Base-by-base conservation (phyloP, 2,797 vertebrate species). In the Etheostoma nigrum region DNA sequence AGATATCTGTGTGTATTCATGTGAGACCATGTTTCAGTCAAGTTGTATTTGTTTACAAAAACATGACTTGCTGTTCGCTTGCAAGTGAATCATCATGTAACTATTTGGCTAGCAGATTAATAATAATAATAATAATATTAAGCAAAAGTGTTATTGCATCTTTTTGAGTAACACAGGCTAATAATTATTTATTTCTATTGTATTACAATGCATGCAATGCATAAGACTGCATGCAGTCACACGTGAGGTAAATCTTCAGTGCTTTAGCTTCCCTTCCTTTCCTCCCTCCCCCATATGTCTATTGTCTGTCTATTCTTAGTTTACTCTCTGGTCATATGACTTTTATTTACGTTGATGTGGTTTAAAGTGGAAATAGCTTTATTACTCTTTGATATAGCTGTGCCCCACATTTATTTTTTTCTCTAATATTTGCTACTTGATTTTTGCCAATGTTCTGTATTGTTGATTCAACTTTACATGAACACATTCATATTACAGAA, bases 1-100 rank as follows among this genome's bases (percentile, higher is more conserved):
- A 44, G 44, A 64, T 83, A 65, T 68, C 52, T 75, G 47, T 68
- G 57, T 75, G 45, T 76, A 60, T 85, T 70, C 45, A 76, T 45
- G 54, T 54, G 63, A 54, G 63, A 51, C 74, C 27, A 2, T 45
- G 58, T 79, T 81, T 79, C 60, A 57, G 55, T 21, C 30, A 74
- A 73, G 72, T 76, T 7, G 18, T 67, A 27, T 85, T 86, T 89
- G 69, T 84, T 87, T 83, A 85, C 65, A 77, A 71, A 89, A 88
- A 84, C 75, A 78, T 79, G 79, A 84, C 78, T 79, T 48, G 72
- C 11, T 57, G 57, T 84, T 79, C 25, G 64, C 54, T 44, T 27
- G 65, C 19, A n/a, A 61, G 67, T 72, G 78, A 88, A 60, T 89
- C 74, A 73, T 79, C 62, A 33, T 60, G 30, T 5, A 30, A 30